phyloP scores from a whole-genome alignment of 2,113 vertebrate species.

The Ptyas mucosa region DNA sequence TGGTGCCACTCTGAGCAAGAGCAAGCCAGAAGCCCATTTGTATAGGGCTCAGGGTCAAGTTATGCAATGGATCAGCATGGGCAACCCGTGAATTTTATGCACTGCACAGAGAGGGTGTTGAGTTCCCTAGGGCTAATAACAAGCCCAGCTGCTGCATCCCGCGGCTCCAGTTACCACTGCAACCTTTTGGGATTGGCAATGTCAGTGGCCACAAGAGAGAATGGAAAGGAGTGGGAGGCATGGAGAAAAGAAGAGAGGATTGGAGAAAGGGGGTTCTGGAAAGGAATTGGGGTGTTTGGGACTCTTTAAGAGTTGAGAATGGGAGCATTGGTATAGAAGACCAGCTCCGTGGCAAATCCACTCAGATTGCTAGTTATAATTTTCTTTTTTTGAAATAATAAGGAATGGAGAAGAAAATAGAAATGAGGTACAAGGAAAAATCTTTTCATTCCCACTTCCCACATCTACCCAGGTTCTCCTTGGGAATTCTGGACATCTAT shows the following conservation, averaged over 20 bases:
- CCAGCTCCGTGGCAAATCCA: too few relatives aligned
- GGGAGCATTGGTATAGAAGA: not conserved
- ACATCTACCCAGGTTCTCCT: not conserved
- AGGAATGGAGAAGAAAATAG: not conserved
- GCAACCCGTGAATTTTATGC: slow-evolving; percentile 31
- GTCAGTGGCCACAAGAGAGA: slow-evolving; percentile 9
- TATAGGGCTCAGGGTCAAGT: slow-evolving; percentile 14
- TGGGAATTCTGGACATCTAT: not conserved
- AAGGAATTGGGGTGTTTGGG: not conserved
- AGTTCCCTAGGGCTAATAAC: slow-evolving; percentile 27
- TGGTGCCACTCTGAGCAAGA: not conserved
- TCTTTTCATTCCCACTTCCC: not conserved
- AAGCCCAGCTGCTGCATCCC: slow-evolving; percentile 18
- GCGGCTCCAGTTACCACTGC: slow-evolving; percentile 2
- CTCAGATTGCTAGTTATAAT: too few relatives aligned
- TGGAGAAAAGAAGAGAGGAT: not conserved
- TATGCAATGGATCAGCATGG: slow-evolving; percentile 22
- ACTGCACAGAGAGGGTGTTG: slow-evolving; percentile 22
- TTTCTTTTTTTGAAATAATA: too few relatives aligned
- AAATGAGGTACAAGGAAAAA: not conserved
- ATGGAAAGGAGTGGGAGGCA: not conserved
- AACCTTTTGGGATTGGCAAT: slow-evolving; percentile 32
- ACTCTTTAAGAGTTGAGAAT: not conserved
- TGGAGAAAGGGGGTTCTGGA: not conserved
- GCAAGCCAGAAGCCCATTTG: not conserved